Percentiles rank a stretch among this genome's conserved stretches.
Conservation (phyloP, 2,888 invertebrate species). For the Lapara coniferarum region DNA sequence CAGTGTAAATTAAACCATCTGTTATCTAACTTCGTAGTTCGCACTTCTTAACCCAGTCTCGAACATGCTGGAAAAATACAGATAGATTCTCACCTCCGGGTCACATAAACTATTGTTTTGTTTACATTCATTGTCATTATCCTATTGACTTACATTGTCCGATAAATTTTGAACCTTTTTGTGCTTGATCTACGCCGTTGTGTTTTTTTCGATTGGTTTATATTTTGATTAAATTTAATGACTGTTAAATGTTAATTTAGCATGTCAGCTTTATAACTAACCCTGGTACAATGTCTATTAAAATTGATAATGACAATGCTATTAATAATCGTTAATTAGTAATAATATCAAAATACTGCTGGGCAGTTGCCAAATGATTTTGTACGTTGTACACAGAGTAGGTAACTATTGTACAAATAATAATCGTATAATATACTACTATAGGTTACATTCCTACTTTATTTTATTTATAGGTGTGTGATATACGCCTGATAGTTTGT, state of each 20-base stretch:
- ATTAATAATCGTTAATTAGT: not conserved
- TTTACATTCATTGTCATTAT: too few relatives aligned
- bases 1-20: conserved; percentile 38
- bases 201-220: too few relatives aligned
- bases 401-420: conserved; percentile 33
- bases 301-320: not conserved
- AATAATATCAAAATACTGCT: conserved; percentile 32
- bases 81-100: not conserved
- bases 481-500: not conserved
- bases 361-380: conserved; percentile 41
- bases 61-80: not conserved
- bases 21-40: conserved; percentile 35
- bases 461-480: conserved; percentile 9
- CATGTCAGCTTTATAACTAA: not conserved
- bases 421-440: not conserved
- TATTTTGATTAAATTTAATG: too few relatives aligned
- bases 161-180: too few relatives aligned
- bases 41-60: not conserved
- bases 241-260: too few relatives aligned
- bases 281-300: not conserved
- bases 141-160: too few relatives aligned
- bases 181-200: too few relatives aligned
- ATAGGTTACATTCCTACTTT: not conserved
- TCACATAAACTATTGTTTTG: not conserved
- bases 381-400: conserved; percentile 30